These are phyloP conservation scores for Emydura subglobosa DNA, from an alignment of 2,113 vertebrate genomes.

Conservation along the genomic window DNA sequence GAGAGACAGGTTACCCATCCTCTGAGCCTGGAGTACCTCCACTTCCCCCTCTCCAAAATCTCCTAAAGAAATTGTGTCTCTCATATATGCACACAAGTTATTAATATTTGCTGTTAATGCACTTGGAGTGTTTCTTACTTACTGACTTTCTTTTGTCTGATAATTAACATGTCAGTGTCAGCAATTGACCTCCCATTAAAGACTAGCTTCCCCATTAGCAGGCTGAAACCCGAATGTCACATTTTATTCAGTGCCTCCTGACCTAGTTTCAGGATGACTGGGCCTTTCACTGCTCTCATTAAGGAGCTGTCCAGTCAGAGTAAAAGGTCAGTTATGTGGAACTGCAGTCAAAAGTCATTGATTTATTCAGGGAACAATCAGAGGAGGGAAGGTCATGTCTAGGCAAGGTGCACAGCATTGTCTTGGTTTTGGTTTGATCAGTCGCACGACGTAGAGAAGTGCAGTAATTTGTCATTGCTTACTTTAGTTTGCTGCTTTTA, in stretches of 20 bases:
- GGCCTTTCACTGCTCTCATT: background rate
- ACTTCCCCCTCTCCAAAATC: background rate
- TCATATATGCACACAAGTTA: background rate
- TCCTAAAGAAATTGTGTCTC: background rate
- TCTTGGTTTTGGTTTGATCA: conserved; percentile 1
- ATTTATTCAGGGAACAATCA: background rate
- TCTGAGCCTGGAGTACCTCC: background rate
- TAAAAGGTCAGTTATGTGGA: background rate
- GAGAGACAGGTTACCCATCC: background rate
- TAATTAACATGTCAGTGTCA: conserved; percentile 43
- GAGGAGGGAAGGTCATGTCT: background rate
- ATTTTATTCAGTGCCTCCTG: conserved; percentile 43
- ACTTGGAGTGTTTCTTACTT: background rate
- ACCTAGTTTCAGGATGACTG: conserved; percentile 23
- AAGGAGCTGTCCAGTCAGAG: background rate
- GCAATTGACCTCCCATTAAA: conserved; percentile 38
- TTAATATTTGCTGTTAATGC: background rate
- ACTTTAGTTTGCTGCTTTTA: conserved; percentile 35
- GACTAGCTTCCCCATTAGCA: conserved; percentile 25
- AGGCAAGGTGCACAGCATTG: background rate
- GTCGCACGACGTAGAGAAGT: background rate
- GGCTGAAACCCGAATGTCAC: conserved; percentile 1
- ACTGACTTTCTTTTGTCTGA: background rate
- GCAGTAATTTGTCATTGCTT: conserved; percentile 33
- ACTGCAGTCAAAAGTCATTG: background rate